Percentiles rank a stretch among this genome's conserved stretches.
These are phyloP conservation scores for Plestiodon gilberti DNA, from an alignment of 2,113 vertebrate genomes.

Conservation along the genomic window DNA sequence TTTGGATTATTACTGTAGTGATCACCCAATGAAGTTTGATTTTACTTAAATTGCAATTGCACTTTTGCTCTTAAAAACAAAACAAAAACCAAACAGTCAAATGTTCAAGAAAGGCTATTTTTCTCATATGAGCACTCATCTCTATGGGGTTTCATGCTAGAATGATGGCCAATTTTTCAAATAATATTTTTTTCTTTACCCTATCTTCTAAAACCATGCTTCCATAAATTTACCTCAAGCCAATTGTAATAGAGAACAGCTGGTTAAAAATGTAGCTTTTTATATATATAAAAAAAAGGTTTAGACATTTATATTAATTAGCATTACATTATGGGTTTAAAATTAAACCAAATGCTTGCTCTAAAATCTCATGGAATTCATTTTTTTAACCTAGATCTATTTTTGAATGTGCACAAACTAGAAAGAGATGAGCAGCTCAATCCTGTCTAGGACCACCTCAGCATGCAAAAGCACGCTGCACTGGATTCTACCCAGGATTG, in stretches of 20 bases:
- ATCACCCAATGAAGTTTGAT: conserved; percentile 18
- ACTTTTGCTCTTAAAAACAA: not conserved
- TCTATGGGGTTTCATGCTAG: not conserved
- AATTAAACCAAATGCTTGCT: not conserved
- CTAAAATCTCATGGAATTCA: conserved; percentile 20
- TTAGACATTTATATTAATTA: conserved; percentile 39
- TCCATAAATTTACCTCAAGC: conserved; percentile 37
- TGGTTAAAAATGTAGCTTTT: conserved; percentile 27
- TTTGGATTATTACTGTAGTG: conserved; percentile 8
- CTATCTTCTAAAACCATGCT: not conserved
- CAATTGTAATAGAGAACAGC: conserved; percentile 40
- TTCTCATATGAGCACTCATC: not conserved
- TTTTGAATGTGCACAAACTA: not conserved
- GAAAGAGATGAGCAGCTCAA: too few relatives aligned
- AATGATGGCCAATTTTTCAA: conserved; percentile 27
- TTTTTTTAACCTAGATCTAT: not conserved
- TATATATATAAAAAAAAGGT: too few relatives aligned
- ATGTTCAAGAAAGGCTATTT: not conserved
- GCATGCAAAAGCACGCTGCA: too few relatives aligned
- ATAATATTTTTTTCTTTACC: not conserved
- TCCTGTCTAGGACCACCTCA: too few relatives aligned
- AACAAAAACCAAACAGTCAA: not conserved
- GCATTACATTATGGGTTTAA: conserved; percentile 21
- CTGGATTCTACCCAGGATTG: too few relatives aligned
- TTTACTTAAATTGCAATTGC: conserved; percentile 33